Evolutionary conservation across 2,888 invertebrate genomes (phyloP).

Genomic region (Stenolophus ochropezus): DNA sequence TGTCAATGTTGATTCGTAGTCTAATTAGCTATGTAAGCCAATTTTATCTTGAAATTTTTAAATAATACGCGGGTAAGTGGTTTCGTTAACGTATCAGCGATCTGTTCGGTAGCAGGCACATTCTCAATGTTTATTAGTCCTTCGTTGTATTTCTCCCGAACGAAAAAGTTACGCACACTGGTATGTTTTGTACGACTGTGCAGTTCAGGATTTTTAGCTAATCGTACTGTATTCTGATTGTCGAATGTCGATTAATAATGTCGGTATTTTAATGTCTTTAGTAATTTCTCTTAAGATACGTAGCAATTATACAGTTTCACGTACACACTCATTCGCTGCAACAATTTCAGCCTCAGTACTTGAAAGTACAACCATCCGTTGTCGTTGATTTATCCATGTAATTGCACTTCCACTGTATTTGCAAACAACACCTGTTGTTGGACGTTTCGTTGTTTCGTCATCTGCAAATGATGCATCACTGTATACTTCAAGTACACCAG

Average conservation of each 20-base stretch:
- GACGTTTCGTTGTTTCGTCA: conserved; percentile 61
- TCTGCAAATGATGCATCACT: conserved; percentile 64
- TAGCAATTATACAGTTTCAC: conserved; percentile 66
- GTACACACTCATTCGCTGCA: conserved; percentile 65
- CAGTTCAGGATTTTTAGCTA: conserved; percentile 64
- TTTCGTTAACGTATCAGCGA: conserved; percentile 60
- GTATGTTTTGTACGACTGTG: conserved; percentile 65
- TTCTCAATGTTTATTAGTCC: not conserved
- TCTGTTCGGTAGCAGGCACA: conserved; percentile 16
- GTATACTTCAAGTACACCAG: not conserved
- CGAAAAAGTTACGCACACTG: not conserved
- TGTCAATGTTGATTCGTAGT: too few relatives aligned
- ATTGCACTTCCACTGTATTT: conserved; percentile 63
- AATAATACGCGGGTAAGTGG: conserved; percentile 26
- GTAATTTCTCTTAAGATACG: conserved; percentile 61
- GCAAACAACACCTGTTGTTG: conserved; percentile 62
- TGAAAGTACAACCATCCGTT: conserved; percentile 66
- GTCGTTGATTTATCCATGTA: conserved; percentile 66
- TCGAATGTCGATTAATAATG: conserved; percentile 38
- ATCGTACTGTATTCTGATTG: conserved; percentile 62
- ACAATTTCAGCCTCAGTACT: conserved; percentile 67
- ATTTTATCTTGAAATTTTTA: not conserved
- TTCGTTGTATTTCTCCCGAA: not conserved
- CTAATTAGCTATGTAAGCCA: not conserved
- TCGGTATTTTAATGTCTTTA: conserved; percentile 48